Percentiles rank a stretch among this genome's conserved stretches.
Conservation (phyloP, 2,888 invertebrate species). For the Caenorhabditis doughertyi region DNA sequence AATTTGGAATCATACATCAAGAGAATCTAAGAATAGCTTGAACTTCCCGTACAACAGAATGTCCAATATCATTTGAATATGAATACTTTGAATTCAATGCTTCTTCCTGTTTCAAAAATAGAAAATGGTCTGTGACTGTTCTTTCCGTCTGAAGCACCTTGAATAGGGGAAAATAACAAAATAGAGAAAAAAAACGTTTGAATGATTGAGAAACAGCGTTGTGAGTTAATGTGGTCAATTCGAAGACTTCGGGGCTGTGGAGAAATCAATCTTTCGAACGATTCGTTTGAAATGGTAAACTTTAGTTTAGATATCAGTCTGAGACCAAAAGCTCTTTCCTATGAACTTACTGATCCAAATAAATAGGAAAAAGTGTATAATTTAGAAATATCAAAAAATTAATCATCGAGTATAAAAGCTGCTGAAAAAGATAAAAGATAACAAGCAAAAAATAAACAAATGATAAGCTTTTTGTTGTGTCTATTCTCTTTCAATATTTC, state of each 20-base stretch:
- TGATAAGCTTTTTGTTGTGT: constrained; percentile 21
- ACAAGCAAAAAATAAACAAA: constrained; percentile 22
- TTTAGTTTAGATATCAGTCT: too few relatives aligned
- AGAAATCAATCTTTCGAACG: too few relatives aligned
- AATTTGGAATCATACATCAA: neutral
- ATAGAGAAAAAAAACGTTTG: too few relatives aligned
- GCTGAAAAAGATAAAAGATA: constrained; percentile 1
- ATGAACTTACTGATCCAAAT: too few relatives aligned
- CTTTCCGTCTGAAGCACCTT: neutral
- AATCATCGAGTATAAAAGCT: constrained; percentile 3
- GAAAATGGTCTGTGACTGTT: neutral
- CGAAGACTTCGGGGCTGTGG: too few relatives aligned
- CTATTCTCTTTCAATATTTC: neutral
- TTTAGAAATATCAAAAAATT: neutral
- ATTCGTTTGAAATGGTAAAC: too few relatives aligned
- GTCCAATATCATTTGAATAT: neutral
- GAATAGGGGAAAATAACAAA: neutral
- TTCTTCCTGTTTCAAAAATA: neutral
- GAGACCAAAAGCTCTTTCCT: too few relatives aligned
- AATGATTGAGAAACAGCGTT: too few relatives aligned
- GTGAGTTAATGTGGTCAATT: too few relatives aligned
- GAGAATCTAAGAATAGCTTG: neutral
- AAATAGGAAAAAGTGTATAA: neutral
- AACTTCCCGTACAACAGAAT: neutral
- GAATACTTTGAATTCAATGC: neutral